Evolutionary conservation across 1,140 invertebrate species (phyloP), one percentile per base, ranked within the genome.

Genomic region (Macrotrachela quadricornifera): DNA sequence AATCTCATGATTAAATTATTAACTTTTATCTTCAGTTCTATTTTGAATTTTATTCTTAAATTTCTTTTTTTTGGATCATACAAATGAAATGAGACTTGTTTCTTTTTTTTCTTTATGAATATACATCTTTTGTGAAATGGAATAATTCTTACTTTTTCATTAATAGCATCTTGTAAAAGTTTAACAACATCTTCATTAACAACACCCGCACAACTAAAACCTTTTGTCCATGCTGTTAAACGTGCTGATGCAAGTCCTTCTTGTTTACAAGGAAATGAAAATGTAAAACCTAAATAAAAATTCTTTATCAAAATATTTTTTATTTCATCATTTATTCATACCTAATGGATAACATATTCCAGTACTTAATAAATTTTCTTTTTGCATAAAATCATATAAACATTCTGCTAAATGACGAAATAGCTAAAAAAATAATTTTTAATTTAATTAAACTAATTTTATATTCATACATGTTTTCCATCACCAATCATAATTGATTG

Each of bases 361-460:
- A 30, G 21, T 73, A 36, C 80, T 73, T 56, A 85, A 76, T 8
- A 30, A 30, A 55, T 87, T 79, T 50, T 75, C 63, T 36, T 71
- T 66, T 64, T 82, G 81, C 71, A 94, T 82, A 67, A 99, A 97
- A 56, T 81, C 79, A 1, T 82, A 79, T 60, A 97, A 75, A 73
- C 91, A 97, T 59, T 88, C 81, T 39, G 92, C 92, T 59, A 99
- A 97, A 69, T 97, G 90, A 70, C 97, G 91, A 71, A 99, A 97
- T 15, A 56, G 15, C 41, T 70, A 30, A 30, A 30, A 30, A 30
- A 4, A 30, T 4, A 30, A 30, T 30, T 4, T 30, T 30, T 30
- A 4, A 2, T 30, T 30, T 30, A 2, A 4, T 30, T 30, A 30
- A 30, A 30, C 3, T 30, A 30, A 30, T 4, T 30, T 30, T 8